Evolutionary conservation across 2,797 vertebrate genomes (phyloP).

Genomic region (Gymnopithys bicolor): DNA sequence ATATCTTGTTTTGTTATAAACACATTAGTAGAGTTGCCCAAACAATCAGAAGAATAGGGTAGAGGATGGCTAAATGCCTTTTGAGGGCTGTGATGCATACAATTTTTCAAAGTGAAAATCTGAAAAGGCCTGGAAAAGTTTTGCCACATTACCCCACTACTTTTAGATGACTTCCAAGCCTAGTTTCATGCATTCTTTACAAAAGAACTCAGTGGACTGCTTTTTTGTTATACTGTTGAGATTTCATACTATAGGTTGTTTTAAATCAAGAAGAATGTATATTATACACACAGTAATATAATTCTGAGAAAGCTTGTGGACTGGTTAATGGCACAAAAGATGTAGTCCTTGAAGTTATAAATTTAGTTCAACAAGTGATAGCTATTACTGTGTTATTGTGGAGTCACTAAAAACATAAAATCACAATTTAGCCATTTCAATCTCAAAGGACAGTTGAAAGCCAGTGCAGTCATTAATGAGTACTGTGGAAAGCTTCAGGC

Average conservation of each 20-base stretch:
- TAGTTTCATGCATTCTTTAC: not conserved
- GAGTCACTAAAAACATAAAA: not conserved
- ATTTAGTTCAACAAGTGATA: not conserved
- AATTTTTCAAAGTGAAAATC: not conserved
- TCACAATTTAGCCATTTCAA: slow-evolving; percentile 65
- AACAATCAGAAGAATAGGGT: not conserved
- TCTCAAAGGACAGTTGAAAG: slow-evolving; percentile 55
- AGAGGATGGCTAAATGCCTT: not conserved
- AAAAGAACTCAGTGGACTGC: not conserved
- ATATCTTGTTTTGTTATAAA: not conserved
- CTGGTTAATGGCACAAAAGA: not conserved
- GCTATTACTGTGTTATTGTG: not conserved
- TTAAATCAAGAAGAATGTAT: not conserved
- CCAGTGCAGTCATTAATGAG: slow-evolving; percentile 56
- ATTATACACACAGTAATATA: not conserved
- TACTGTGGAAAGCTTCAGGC: slow-evolving; percentile 51
- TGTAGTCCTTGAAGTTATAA: not conserved
- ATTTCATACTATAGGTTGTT: not conserved
- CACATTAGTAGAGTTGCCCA: not conserved
- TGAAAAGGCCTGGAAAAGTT: not conserved
- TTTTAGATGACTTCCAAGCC: not conserved
- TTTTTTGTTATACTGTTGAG: not conserved
- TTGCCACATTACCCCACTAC: not conserved
- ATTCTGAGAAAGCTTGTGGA: not conserved
- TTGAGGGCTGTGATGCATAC: not conserved